Evolutionary conservation across 2,888 invertebrate species (phyloP), one percentile per base, ranked within the genome.

Genomic region (Chelonus formosanus): DNA sequence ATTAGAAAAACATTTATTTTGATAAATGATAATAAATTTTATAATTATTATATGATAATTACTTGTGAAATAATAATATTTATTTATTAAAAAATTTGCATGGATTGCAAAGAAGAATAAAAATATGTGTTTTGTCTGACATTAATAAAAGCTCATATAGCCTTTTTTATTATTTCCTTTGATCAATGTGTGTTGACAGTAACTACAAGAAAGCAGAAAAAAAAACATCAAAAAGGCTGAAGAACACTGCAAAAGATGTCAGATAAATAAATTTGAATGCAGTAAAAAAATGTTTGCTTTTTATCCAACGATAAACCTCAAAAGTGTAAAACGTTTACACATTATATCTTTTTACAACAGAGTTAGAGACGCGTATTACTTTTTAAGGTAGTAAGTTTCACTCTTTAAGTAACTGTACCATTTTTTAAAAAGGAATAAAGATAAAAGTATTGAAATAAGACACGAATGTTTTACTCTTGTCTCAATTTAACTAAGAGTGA

Each of bases 281-380:
- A 40, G 40, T 6, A 40, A 40, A 40, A 31, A 45, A 57, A 32
- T 57, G 20, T 57, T 32, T 52, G 20, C 52, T 8, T 52, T 52
- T 52, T 8, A 52, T 52, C 32, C 52, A 31, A 52, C 52, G 6
- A 32, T 52, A 52, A 43, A 57, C 44, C 45, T 57, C 57, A 57
- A 57, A 57, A 57, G 57, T 57, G 43, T 36, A 35, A 20, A 32
- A 57, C 55, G 34, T 44, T 43, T 55, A 35, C 40, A 57, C 57
- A 57, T 57, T 31, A 40, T 57, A 57, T 40, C 20, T 43, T 43
- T 57, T 10, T 57, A 57, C 44, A 57, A 57, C 57, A 43, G 57
- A 43, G 57, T 57, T 57, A 57, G 57, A 57, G 44, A 45, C 43
- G 57, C 57, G 57, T 57, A 43, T 57, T 57, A 43, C 40, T 8